These are phyloP conservation scores for Papilio aristodemus DNA, from an alignment of 1,140 invertebrate genomes.

Conservation along the genomic window DNA sequence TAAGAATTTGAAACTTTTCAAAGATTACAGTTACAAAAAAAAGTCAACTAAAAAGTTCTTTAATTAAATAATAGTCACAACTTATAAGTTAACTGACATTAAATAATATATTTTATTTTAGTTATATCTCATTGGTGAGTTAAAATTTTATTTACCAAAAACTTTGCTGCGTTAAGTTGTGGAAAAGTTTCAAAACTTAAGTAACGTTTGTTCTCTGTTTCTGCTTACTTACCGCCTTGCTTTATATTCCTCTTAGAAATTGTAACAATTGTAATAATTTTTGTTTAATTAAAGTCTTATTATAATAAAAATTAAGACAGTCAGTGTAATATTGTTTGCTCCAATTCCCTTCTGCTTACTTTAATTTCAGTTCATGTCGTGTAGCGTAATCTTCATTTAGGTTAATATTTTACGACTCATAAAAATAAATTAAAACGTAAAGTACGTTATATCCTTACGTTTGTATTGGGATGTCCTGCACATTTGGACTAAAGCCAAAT, in stretches of 20 bases:
- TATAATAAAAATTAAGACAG: constrained; percentile 34
- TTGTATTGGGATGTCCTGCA: background rate
- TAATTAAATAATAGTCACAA: constrained; percentile 19
- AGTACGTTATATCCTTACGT: constrained; percentile 43
- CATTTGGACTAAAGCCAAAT: background rate
- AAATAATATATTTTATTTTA: background rate
- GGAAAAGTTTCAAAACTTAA: background rate
- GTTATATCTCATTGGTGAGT: too few species aligned
- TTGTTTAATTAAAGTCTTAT: constrained; percentile 24
- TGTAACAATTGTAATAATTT: constrained; percentile 12
- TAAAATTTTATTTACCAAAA: too few species aligned
- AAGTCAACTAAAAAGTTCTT: constrained; percentile 37
- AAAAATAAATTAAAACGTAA: constrained; percentile 53
- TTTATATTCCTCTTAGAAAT: background rate
- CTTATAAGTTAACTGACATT: background rate
- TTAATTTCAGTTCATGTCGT: constrained; percentile 54
- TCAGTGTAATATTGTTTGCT: constrained; percentile 47
- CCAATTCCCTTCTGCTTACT: constrained; percentile 55
- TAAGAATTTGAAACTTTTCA: constrained; percentile 39
- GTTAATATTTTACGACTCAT: constrained; percentile 58
- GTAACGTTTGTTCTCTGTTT: background rate
- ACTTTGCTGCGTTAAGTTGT: background rate
- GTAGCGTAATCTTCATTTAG: constrained; percentile 58
- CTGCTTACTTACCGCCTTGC: background rate
- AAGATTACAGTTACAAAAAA: constrained; percentile 48